A percentile compares a stretch with the other conserved stretches of the same genome.
These are phyloP conservation scores for Leptinotarsa undecemlineata DNA, from an alignment of 1,140 invertebrate species.

Conservation along the genomic window DNA sequence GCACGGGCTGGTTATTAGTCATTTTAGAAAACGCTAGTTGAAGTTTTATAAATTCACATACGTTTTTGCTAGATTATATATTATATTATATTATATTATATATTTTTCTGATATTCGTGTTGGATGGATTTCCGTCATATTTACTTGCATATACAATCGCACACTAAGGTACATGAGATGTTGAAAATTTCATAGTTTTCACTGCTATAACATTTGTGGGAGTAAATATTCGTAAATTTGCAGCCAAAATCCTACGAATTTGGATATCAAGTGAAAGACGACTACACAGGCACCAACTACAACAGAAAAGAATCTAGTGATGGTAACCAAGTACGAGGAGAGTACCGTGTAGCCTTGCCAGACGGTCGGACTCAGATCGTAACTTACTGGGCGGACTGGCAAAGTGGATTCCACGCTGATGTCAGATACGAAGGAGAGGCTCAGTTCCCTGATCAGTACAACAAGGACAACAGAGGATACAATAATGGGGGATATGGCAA, in stretches of 20 bases:
- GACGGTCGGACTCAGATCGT: constrained; percentile 75
- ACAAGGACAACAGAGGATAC: constrained; percentile 27
- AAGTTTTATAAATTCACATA: too few species aligned
- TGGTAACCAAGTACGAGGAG: constrained; percentile 71
- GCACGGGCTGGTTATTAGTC: too few species aligned
- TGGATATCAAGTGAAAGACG: constrained; percentile 77
- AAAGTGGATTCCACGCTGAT: constrained; percentile 78
- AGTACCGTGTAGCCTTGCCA: constrained; percentile 74
- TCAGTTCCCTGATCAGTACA: constrained; percentile 62
- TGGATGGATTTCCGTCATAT: too few species aligned
- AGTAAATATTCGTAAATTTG: constrained; percentile 40
- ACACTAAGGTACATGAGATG: too few species aligned
- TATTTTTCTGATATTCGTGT: too few species aligned
- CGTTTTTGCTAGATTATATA: too few species aligned
- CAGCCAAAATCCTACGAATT: constrained; percentile 80
- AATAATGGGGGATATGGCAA: constrained; percentile 31
- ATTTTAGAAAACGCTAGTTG: too few species aligned
- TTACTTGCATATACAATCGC: too few species aligned
- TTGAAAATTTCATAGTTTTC: too few species aligned
- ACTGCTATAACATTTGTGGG: too few species aligned
- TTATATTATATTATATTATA: too few species aligned
- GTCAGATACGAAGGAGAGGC: constrained; percentile 76
- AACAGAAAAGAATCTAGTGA: constrained; percentile 71
- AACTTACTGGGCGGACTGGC: constrained; percentile 78
- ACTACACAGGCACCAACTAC: constrained; percentile 73